A percentile compares a stretch with the other conserved stretches of the same genome.
Evolutionary conservation across 2,888 invertebrate species (phyloP).

Genomic region (Microdon myrmicae): DNA sequence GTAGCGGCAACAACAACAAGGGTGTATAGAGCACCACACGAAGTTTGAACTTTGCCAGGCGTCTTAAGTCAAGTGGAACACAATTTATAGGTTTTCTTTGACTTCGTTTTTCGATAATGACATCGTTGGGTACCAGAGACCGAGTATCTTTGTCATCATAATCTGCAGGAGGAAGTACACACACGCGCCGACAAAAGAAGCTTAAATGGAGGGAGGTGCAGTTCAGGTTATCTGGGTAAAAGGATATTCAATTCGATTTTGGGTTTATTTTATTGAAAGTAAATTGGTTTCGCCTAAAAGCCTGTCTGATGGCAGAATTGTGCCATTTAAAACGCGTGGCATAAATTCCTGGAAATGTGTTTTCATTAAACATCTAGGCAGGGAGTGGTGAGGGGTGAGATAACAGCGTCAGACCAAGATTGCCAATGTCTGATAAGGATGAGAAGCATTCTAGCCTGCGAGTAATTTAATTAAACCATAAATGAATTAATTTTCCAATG

Average conservation of each 20-base stretch:
- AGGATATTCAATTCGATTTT: constrained; percentile 50
- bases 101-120: constrained; percentile 13
- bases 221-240: constrained; percentile 18
- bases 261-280: constrained; percentile 47
- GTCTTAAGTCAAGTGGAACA: constrained; percentile 49
- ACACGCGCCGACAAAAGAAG: not conserved
- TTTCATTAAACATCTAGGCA: constrained; percentile 26
- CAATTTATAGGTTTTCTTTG: constrained; percentile 38
- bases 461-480: no score
- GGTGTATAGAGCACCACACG: constrained; percentile 2
- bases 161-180: constrained; percentile 14
- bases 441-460: no score
- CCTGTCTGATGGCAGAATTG: constrained; percentile 19
- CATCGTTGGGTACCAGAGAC: constrained; percentile 31
- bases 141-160: constrained; percentile 45
- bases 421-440: no score
- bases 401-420: no score
- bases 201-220: not conserved
- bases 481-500: no score
- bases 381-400: not conserved
- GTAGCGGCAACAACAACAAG: not conserved
- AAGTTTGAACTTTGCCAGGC: constrained; percentile 48
- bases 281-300: constrained; percentile 28
- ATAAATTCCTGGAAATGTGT: constrained; percentile 27
- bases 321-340: constrained; percentile 22